Evolutionary conservation across 1,140 invertebrate species (phyloP).

Genomic region (Drosophila rufa): DNA sequence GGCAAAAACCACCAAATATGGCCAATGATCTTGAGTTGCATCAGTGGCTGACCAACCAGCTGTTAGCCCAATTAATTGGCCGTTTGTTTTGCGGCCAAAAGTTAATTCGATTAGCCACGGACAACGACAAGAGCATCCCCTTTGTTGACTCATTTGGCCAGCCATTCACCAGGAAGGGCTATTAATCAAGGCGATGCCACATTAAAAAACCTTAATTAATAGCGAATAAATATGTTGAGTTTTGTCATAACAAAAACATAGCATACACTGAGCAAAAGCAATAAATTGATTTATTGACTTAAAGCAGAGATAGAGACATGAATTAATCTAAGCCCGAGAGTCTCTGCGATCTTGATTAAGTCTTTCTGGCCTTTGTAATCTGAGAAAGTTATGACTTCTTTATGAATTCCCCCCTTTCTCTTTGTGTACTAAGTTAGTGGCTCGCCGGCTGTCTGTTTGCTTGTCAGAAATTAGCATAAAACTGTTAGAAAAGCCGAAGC

Average conservation of each 20-base stretch:
- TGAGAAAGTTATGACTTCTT: conserved; percentile 14
- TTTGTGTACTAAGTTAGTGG: conserved; percentile 29
- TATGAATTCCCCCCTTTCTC: background rate
- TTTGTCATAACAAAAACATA: background rate
- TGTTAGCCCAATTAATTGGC: conserved; percentile 39
- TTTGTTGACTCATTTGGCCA: conserved; percentile 37
- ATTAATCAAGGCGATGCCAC: conserved; percentile 73
- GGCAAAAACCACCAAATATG: conserved; percentile 26
- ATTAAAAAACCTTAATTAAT: conserved; percentile 74
- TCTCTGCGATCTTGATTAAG: conserved; percentile 11
- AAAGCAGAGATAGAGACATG: background rate
- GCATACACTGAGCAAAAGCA: conserved; percentile 8
- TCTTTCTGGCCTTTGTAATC: conserved; percentile 13
- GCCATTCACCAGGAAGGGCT: conserved; percentile 42
- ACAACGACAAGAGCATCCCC: conserved; percentile 4
- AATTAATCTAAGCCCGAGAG: background rate
- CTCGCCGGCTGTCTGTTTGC: conserved; percentile 39
- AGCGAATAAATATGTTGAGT: conserved; percentile 51
- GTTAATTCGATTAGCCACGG: conserved; percentile 68
- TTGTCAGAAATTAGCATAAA: conserved; percentile 72
- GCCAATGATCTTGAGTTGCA: conserved; percentile 30
- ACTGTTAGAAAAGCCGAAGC: conserved; percentile 64
- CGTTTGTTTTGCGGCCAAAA: conserved; percentile 31
- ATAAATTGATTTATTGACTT: conserved; percentile 7
- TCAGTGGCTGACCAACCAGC: conserved; percentile 5